Base-by-base conservation (phyloP, 2,113 vertebrate genomes). In the Coregonus clupeaformis region DNA sequence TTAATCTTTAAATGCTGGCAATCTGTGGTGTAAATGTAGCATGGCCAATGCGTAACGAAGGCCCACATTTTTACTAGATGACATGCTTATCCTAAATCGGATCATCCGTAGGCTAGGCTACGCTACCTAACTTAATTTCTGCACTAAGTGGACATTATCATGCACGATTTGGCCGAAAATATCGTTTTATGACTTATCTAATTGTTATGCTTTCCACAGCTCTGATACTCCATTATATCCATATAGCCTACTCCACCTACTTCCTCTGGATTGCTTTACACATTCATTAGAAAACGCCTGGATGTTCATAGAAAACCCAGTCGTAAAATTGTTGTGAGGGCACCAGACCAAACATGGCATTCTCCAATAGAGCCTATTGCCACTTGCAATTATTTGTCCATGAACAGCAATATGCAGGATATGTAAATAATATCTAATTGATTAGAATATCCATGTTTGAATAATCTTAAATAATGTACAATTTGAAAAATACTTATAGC, bases 91-190 rank as follows among this genome's bases (percentile, higher is more conserved):
- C 13, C 2, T 64, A 24, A 66, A 16, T 30, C 13, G 29, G 12
- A 20, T 29, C 25, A 24, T 32, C 62, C 1, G 29, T 30, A 24
- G 6, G 63, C 36, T 12, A 42, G 9, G 36, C 36, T 42, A 42
- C 9, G 36, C 36, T 3, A 42, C 36, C 36, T 66, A 2, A 27
- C 29, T 20, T 60, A n/a, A 9, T 22, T 60, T 60, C n/a, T 60
- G n/a, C 57, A 60, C 57, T 60, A 7, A 20, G 52, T 60, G 57
- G 64, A 66, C 27, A 66, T 66, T 30, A 66, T 64, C 62, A 6
- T 64, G 62, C 62, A 64, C 62, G 25, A 64, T 64, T 25, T 25
- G 64, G 64, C 64, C 64, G 24, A 66, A 64, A 30, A 66, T 66
- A 27, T 66, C 14, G 29, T 66, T 30, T 66, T 18, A 30, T 32